A percentile compares a stretch with the other conserved stretches of the same genome.
Conservation (phyloP, 2,888 invertebrate species). For the Diplolepis rosae region DNA sequence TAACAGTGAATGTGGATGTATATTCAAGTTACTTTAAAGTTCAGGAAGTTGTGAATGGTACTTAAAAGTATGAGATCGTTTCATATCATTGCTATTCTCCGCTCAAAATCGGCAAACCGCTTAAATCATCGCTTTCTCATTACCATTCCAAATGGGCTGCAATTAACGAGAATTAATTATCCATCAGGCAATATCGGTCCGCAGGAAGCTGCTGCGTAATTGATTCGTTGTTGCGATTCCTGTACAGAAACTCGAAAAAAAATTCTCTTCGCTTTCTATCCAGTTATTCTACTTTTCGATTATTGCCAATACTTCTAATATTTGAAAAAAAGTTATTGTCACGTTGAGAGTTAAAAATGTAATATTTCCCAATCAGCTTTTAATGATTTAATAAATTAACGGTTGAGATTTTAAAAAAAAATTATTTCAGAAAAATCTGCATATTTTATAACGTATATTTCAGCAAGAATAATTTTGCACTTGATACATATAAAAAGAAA, state of each 20-base stretch:
- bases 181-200: slow-evolving; percentile 51
- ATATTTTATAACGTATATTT: too few relatives aligned
- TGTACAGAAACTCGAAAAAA: slow-evolving; percentile 18
- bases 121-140: slow-evolving; percentile 54
- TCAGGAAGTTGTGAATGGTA: background rate
- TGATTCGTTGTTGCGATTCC: slow-evolving; percentile 37
- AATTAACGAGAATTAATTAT: slow-evolving; percentile 63
- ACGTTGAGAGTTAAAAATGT: too few relatives aligned
- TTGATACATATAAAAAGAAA: background rate
- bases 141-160: slow-evolving; percentile 57
- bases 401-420: too few relatives aligned
- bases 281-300: slow-evolving; percentile 7
- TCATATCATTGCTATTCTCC: background rate
- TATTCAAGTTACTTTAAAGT: too few relatives aligned
- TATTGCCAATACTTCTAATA: background rate
- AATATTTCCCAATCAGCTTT: too few relatives aligned
- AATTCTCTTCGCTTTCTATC: background rate
- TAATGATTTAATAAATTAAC: too few relatives aligned
- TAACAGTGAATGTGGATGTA: too few relatives aligned
- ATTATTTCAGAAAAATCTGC: too few relatives aligned
- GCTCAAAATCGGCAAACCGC: slow-evolving; percentile 21
- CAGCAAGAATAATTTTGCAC: background rate
- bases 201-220: slow-evolving; percentile 30
- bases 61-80: background rate
- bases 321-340: too few relatives aligned